phyloP scores from a whole-genome alignment of 1,140 invertebrate species.

The Temnothorax nylanderi region DNA sequence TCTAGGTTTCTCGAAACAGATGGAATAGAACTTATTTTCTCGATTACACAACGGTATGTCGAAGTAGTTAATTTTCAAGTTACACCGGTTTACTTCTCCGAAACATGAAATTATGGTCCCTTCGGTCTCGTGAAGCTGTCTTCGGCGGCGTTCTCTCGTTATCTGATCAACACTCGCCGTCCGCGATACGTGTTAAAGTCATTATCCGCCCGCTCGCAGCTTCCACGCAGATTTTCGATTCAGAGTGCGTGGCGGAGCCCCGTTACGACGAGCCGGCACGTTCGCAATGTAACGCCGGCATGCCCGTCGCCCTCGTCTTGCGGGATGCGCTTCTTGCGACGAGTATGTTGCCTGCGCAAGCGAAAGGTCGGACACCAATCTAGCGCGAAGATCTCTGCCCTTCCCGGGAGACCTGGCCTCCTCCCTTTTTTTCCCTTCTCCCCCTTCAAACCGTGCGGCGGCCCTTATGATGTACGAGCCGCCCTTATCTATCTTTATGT shows the following conservation, averaged over 20 bases:
- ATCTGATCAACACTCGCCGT: conserved; percentile 42
- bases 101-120: background rate
- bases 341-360: background rate
- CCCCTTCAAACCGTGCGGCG: conserved; percentile 30
- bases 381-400: conserved; percentile 68
- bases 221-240: conserved; percentile 56
- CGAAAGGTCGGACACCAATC: conserved; percentile 61
- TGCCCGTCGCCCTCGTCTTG: conserved; percentile 11
- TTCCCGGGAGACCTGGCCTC: conserved; percentile 27
- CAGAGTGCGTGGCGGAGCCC: conserved; percentile 32
- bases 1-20: background rate
- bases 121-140: background rate
- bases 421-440: background rate
- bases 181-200: conserved; percentile 47
- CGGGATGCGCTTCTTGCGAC: conserved; percentile 31
- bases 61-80: background rate
- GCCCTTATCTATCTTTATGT: conserved; percentile 75
- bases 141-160: conserved; percentile 5
- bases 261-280: conserved; percentile 46
- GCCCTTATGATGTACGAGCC: conserved; percentile 72
- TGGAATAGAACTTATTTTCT: background rate
- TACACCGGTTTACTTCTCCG: background rate
- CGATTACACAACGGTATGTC: background rate
- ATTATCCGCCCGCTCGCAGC: conserved; percentile 39
- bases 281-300: conserved; percentile 4